Conservation (phyloP, 2,797 vertebrate species). For the Schizopygopsis malacanthus region DNA sequence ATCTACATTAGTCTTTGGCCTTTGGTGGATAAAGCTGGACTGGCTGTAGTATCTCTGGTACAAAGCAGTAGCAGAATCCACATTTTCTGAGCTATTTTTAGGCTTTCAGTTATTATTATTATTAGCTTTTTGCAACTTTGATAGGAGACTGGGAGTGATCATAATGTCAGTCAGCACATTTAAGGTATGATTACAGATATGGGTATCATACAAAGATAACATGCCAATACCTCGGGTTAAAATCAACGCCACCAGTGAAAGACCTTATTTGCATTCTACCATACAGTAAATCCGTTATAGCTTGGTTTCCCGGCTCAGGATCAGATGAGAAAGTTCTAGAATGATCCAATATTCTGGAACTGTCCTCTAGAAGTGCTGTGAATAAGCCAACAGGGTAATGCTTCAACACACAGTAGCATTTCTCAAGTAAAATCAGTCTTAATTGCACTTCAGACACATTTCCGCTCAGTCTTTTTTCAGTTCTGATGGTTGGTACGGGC, state of each 20-base stretch:
- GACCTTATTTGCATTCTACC: slow-evolving; percentile 6
- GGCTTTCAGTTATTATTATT: background rate
- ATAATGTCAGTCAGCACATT: slow-evolving; percentile 13
- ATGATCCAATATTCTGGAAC: background rate
- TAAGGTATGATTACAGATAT: slow-evolving; percentile 15
- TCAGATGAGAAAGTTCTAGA: slow-evolving; percentile 3
- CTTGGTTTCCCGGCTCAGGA: background rate
- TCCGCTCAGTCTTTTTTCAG: slow-evolving; percentile 83
- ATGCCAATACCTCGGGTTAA: slow-evolving; percentile 1
- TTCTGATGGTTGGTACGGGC: slow-evolving; percentile 72
- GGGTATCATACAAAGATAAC: background rate
- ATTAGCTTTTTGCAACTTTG: background rate
- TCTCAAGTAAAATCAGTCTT: background rate
- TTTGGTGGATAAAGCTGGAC: background rate
- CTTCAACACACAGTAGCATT: slow-evolving; percentile 7
- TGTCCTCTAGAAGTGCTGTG: background rate
- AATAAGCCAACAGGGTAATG: slow-evolving; percentile 7
- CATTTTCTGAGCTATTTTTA: slow-evolving; percentile 26
- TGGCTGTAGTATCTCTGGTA: background rate
- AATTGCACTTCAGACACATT: background rate
- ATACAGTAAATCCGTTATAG: background rate
- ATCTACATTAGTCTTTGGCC: slow-evolving; percentile 23
- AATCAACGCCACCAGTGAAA: background rate
- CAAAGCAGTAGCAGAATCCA: slow-evolving; percentile 8
- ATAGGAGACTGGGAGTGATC: background rate